phyloP scores from a whole-genome alignment of 2,888 invertebrate species.

The Apotomis turbidana region DNA sequence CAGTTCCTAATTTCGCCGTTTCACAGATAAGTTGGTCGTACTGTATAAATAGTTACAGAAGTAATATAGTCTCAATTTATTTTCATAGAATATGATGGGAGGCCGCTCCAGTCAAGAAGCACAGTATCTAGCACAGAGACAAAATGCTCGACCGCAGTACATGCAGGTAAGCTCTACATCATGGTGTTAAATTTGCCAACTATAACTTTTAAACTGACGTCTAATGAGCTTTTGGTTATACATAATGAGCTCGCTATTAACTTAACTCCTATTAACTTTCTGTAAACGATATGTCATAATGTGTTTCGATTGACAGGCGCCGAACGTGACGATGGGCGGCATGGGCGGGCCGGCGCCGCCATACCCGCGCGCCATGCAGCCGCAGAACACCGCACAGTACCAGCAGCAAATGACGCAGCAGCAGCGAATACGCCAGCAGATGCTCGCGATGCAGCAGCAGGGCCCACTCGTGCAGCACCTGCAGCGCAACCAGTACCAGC shows the following conservation, averaged over 20 bases:
- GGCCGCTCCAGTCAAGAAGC: slow-evolving; percentile 83
- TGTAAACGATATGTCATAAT: no score
- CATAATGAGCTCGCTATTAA: no score
- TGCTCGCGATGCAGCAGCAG: slow-evolving; percentile 88
- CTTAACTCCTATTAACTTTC: no score
- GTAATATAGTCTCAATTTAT: slow-evolving; percentile 37
- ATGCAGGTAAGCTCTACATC: slow-evolving; percentile 80
- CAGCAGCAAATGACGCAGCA: slow-evolving; percentile 82
- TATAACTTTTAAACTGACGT: no score
- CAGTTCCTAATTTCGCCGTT: no score
- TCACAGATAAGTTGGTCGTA: no score
- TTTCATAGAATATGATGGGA: slow-evolving; percentile 84
- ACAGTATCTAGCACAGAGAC: slow-evolving; percentile 84
- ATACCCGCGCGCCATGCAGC: slow-evolving; percentile 86
- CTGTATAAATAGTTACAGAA: not conserved
- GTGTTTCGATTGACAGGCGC: slow-evolving; percentile 82
- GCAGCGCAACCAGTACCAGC: slow-evolving; percentile 77
- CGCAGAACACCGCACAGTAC: slow-evolving; percentile 85
- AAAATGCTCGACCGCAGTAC: slow-evolving; percentile 86
- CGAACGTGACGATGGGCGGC: slow-evolving; percentile 93
- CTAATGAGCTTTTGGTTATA: no score
- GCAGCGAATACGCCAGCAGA: slow-evolving; percentile 87
- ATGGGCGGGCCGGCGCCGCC: slow-evolving; percentile 92
- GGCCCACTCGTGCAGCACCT: slow-evolving; percentile 81
- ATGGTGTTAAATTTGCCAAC: no score